These are phyloP conservation scores for Pogonocichla stellata DNA, from an alignment of 2,113 vertebrate species.

Conservation along the genomic window DNA sequence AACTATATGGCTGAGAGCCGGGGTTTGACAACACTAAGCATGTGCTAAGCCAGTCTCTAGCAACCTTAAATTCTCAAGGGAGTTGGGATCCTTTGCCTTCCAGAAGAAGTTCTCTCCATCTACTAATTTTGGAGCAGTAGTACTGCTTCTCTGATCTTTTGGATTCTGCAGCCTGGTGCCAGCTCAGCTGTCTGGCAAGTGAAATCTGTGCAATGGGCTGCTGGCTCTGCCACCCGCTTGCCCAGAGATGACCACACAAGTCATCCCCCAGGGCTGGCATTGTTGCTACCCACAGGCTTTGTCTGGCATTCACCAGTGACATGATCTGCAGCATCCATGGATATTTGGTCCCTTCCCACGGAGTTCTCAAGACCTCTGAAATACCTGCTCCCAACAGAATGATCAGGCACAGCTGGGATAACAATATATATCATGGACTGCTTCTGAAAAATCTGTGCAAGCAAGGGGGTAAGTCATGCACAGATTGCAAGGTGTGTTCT, in stretches of 20 bases:
- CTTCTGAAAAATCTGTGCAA: neutral
- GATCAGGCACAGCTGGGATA: neutral
- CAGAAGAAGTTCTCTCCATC: neutral
- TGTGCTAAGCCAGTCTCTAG: neutral
- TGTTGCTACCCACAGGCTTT: neutral
- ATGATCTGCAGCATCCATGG: neutral
- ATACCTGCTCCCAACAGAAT: neutral
- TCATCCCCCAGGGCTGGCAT: neutral
- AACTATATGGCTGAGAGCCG: neutral
- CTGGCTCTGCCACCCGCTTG: neutral
- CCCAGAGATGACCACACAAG: neutral
- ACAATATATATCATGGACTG: neutral
- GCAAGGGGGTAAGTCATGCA: neutral
- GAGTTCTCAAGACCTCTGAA: neutral
- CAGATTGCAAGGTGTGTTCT: neutral
- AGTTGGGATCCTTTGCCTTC: neutral
- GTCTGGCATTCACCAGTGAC: neutral
- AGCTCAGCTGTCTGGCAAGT: neutral
- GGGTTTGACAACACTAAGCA: neutral
- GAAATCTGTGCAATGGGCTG: rapidly evolving
- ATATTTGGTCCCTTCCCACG: neutral
- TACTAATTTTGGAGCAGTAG: neutral
- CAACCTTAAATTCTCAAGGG: neutral
- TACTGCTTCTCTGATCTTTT: neutral
- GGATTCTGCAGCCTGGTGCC: neutral